Percentiles rank a stretch among this genome's conserved stretches.
Conservation (phyloP, 2,888 invertebrate species). For the Rotaria magnacalcarata region DNA sequence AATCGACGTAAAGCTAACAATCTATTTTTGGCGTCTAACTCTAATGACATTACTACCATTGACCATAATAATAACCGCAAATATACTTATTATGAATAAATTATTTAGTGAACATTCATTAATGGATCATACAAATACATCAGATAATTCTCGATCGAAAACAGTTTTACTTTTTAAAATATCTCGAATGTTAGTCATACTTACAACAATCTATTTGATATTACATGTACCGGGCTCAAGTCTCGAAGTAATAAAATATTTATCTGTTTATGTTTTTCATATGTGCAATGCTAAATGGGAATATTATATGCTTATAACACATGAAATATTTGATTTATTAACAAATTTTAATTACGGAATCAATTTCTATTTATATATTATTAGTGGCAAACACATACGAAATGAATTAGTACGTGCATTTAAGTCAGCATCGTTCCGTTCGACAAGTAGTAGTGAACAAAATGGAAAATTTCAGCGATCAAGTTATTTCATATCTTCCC, state of each 20-base stretch:
- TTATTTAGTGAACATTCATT: slow-evolving; percentile 15
- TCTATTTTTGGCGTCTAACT: slow-evolving; percentile 5
- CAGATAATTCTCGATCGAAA: background rate
- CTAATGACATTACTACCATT: slow-evolving; percentile 9
- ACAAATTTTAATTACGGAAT: slow-evolving; percentile 35
- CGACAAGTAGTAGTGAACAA: background rate
- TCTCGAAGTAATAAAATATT: slow-evolving; percentile 6
- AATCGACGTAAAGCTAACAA: background rate
- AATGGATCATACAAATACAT: background rate
- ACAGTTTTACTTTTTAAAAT: background rate
- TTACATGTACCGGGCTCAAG: slow-evolving; percentile 29
- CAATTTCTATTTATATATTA: slow-evolving; percentile 26
- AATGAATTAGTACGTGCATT: background rate
- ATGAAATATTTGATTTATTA: slow-evolving; percentile 17
- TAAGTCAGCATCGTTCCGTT: background rate
- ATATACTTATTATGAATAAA: slow-evolving; percentile 17
- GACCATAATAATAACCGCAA: background rate
- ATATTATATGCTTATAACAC: background rate
- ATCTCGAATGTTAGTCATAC: slow-evolving; percentile 1
- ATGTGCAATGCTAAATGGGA: background rate
- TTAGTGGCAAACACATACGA: slow-evolving; percentile 33
- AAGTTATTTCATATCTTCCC: background rate
- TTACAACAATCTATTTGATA: background rate
- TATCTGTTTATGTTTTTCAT: background rate
- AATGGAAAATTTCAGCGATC: slow-evolving; percentile 12